Base-by-base conservation (phyloP, 1,140 invertebrate genomes). In the Eupristina koningsbergeri region DNA sequence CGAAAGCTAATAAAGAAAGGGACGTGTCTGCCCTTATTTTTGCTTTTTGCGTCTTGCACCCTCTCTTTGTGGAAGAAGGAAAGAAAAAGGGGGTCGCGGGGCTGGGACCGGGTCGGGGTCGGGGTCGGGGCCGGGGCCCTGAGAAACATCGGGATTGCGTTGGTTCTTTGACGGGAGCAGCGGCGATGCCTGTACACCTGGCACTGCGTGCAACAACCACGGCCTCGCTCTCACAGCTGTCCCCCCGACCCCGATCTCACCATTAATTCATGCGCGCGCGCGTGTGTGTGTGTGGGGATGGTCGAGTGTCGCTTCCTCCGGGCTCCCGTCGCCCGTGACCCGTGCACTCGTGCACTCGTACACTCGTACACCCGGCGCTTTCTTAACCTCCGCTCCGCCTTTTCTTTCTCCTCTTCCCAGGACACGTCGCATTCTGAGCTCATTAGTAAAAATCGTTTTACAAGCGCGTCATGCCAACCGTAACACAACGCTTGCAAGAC, bases 71-170 rank as follows among this genome's bases (percentile, higher is more conserved):
- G 80, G 39, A 11, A 17, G 71, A 34, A 22, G n/a, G n/a, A 0
- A 7, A 3, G 45, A 64, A 78, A 34, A 39, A 36, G 58, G 61
- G 76, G n/a, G 34, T 17, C 29, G 31, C 8, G 22, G 3, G 29
- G 47, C 7, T 1, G 15, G 17, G 45, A 67, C n/a, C n/a, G n/a
- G n/a, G n/a, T n/a, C n/a, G n/a, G n/a, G n/a, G n/a, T n/a, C n/a
- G n/a, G n/a, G n/a, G n/a, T n/a, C n/a, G n/a, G n/a, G n/a, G n/a
- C n/a, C n/a, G n/a, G n/a, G n/a, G n/a, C n/a, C n/a, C n/a, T n/a
- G n/a, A n/a, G n/a, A n/a, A n/a, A 41, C 80, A 81, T 81, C 69
- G 74, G 80, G 74, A 81, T 50, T 74, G 63, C 45, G 74, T 47
- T 50, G n/a, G n/a, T 64, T 3, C 61, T 17, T 31, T 11, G 29